Conservation (phyloP, 2,113 vertebrate species). For the human (Homo sapiens) region DNA sequence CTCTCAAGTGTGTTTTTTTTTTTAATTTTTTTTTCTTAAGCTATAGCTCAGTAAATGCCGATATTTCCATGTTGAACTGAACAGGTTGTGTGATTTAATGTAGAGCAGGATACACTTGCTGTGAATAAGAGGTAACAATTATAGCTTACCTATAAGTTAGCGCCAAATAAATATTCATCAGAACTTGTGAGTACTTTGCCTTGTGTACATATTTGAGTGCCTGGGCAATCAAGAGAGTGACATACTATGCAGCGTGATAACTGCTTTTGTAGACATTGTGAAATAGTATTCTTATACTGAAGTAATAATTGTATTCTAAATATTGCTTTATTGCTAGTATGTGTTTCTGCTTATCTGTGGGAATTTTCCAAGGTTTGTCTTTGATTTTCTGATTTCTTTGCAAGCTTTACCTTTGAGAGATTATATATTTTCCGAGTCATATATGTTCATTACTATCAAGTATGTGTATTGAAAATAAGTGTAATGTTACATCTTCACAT, state of each 20-base stretch:
- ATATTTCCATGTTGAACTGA: not conserved
- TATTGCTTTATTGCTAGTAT: not conserved
- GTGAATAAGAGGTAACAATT: not conserved
- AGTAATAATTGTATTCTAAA: not conserved
- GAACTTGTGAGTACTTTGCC: not conserved
- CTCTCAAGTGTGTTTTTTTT: too few species aligned
- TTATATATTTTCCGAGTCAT: not conserved
- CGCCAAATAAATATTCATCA: not conserved
- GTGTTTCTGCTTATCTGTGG: not conserved
- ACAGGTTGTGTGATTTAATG: not conserved
- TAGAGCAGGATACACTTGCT: not conserved
- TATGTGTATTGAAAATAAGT: not conserved
- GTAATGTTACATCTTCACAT: not conserved
- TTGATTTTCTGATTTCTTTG: conserved; percentile 15
- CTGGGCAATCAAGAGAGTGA: not conserved
- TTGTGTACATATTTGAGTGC: not conserved
- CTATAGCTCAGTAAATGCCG: not conserved
- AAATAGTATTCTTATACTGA: not conserved
- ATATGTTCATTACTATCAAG: not conserved
- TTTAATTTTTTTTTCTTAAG: not conserved
- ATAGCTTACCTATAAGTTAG: conserved; percentile 18
- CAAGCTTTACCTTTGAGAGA: not conserved
- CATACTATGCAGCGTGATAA: not conserved
- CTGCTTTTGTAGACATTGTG: not conserved
- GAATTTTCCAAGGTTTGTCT: not conserved